phyloP scores from a whole-genome alignment of 2,113 vertebrate genomes.

The Plotosus lineatus region DNA sequence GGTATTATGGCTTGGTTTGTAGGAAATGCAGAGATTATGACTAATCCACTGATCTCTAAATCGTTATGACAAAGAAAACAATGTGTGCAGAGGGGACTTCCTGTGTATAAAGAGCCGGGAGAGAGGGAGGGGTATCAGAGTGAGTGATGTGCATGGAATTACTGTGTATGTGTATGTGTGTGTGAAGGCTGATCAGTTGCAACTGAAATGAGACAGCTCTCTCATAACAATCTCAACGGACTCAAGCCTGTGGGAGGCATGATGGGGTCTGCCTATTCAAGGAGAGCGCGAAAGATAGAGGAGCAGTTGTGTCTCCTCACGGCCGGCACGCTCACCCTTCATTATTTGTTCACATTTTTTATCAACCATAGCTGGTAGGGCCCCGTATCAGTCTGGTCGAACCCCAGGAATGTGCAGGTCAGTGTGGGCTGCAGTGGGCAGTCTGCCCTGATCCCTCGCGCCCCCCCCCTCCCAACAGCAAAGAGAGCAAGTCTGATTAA shows the following conservation, averaged over 20 bases:
- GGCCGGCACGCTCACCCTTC: conserved; percentile 67
- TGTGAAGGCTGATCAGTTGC: conserved; percentile 19
- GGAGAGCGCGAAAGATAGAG: conserved; percentile 42
- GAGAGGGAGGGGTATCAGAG: conserved; percentile 59
- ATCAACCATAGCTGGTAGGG: conserved; percentile 74
- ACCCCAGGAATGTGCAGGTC: conserved; percentile 67
- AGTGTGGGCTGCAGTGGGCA: conserved; percentile 48
- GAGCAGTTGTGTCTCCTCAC: conserved; percentile 78
- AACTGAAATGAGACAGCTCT: conserved; percentile 41
- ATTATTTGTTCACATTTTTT: conserved; percentile 76
- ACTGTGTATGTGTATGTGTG: conserved; percentile 33
- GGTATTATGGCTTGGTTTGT: conserved; percentile 53
- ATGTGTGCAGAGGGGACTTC: conserved; percentile 75
- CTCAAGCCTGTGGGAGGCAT: conserved; percentile 34
- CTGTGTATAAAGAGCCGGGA: conserved; percentile 76
- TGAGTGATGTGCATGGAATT: conserved; percentile 59
- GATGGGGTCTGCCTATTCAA: conserved; percentile 21
- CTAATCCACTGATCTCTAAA: conserved; percentile 78
- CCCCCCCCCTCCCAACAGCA: conserved; percentile 45
- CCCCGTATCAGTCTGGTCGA: conserved; percentile 71
- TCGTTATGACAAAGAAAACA: conserved; percentile 76
- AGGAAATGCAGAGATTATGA: conserved; percentile 69
- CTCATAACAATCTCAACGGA: conserved; percentile 45
- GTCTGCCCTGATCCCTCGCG: conserved; percentile 42
- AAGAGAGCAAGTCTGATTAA: conserved; percentile 63